Evolutionary conservation across 2,113 vertebrate genomes (phyloP).

Genomic region (Mustela nigripes): DNA sequence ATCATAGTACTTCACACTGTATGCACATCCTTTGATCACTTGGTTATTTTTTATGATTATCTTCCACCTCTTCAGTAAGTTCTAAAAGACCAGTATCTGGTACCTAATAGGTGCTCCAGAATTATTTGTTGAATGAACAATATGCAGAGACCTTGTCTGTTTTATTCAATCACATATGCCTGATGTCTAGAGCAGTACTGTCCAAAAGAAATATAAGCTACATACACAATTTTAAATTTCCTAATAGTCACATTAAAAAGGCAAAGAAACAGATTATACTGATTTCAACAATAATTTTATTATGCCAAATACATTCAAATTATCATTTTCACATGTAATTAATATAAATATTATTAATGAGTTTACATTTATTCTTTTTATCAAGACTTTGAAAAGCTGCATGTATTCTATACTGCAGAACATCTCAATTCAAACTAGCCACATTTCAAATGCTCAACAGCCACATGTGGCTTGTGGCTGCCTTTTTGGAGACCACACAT

Average conservation of each 20-base stretch:
- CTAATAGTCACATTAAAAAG: neutral
- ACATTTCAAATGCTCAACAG: neutral
- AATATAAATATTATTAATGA: neutral
- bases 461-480: neutral
- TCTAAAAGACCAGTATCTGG: neutral
- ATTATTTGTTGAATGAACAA: neutral
- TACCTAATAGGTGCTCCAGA: neutral
- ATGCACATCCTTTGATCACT: neutral
- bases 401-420: neutral
- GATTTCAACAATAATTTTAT: neutral
- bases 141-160: neutral
- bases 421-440: neutral
- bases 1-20: neutral
- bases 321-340: neutral
- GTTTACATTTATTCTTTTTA: neutral
- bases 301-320: conserved; percentile 23
- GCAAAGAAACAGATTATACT: neutral
- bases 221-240: neutral
- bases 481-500: neutral
- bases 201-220: neutral
- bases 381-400: neutral
- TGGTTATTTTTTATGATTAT: conserved; percentile 13
- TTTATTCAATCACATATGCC: neutral
- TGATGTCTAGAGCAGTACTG: neutral
- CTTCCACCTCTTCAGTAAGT: neutral